Base-by-base conservation (phyloP, 2,888 invertebrate species). In the Pristionchus japonicus region DNA sequence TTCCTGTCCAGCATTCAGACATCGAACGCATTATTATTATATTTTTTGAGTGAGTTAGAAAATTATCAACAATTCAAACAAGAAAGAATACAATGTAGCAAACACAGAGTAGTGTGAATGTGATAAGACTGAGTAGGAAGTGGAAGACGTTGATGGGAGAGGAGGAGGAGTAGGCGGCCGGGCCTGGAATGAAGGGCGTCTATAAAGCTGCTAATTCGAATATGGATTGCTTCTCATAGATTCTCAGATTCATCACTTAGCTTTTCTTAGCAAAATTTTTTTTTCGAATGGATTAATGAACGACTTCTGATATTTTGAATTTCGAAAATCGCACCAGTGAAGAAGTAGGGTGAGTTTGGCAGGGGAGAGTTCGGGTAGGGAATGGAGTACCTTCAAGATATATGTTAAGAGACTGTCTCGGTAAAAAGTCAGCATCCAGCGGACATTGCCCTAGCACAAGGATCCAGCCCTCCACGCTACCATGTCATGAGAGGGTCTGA, bases 121-220 rank as follows among this genome's bases (percentile, higher is more conserved):
- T 77, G 77, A 77, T 77, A 11, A 77, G 77, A 47, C 77, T 77
- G 43, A 77, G 77, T 1, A 77, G 77, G 77, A 77, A 77, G 27
- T 77, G 77, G 77, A 77, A 77, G 27, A 77, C 27, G 27, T 77
- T 77, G 43, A 77, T 77, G 0, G 77, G 77, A 43, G 77, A 77
- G n/a, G 77, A 77, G 27, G 37, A 40, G 13, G 77, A n/a, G 77
- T 77, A 77, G n/a, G 77, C 77, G 2, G 77, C 40, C 0, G 77
- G 77, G 17, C 77, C 77, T 77, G 77, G 31, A 74, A 20, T 31
- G n/a, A n/a, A n/a, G n/a, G n/a, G n/a, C n/a, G n/a, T n/a, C n/a
- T n/a, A n/a, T n/a, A n/a, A n/a, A n/a, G n/a, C n/a, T n/a, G n/a
- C n/a, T n/a, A n/a, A n/a, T n/a, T n/a, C n/a, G n/a, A n/a, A n/a